Percentiles rank a stretch among this genome's conserved stretches.
Evolutionary conservation across 2,888 invertebrate species (phyloP).

Genomic region (Dolichopus griseipennis): DNA sequence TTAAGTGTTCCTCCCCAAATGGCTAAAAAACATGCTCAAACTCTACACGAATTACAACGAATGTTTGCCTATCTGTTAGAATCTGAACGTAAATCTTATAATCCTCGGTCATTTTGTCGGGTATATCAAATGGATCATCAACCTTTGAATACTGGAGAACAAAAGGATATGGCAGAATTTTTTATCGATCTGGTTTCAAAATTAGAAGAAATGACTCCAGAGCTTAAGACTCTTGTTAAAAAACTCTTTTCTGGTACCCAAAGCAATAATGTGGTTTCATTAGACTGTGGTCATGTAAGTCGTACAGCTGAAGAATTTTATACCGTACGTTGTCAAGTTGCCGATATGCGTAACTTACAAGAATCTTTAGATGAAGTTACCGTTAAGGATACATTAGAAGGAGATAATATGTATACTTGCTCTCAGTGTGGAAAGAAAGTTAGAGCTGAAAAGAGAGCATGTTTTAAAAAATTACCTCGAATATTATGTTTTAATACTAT

Average conservation of each 20-base stretch:
- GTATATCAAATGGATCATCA: slow-evolving; percentile 97
- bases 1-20: slow-evolving; percentile 64
- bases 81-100: slow-evolving; percentile 90
- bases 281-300: slow-evolving; percentile 92
- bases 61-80: slow-evolving; percentile 94
- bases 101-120: slow-evolving; percentile 89
- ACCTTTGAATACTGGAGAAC: slow-evolving; percentile 89
- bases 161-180: slow-evolving; percentile 97
- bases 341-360: slow-evolving; percentile 91
- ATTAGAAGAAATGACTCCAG: slow-evolving; percentile 89
- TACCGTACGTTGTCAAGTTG: slow-evolving; percentile 91
- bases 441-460: slow-evolving; percentile 87
- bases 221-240: slow-evolving; percentile 80
- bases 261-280: slow-evolving; percentile 90
- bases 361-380: slow-evolving; percentile 95
- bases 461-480: slow-evolving; percentile 86
- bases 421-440: slow-evolving; percentile 93
- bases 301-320: slow-evolving; percentile 93
- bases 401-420: slow-evolving; percentile 97
- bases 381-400: slow-evolving; percentile 91
- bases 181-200: slow-evolving; percentile 94
- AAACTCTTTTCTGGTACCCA: slow-evolving; percentile 86
- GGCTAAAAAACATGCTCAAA: slow-evolving; percentile 69
- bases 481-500: slow-evolving; percentile 94
- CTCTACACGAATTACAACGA: slow-evolving; percentile 77